phyloP scores from a whole-genome alignment of 2,797 vertebrate species.

The Siniperca obscura region DNA sequence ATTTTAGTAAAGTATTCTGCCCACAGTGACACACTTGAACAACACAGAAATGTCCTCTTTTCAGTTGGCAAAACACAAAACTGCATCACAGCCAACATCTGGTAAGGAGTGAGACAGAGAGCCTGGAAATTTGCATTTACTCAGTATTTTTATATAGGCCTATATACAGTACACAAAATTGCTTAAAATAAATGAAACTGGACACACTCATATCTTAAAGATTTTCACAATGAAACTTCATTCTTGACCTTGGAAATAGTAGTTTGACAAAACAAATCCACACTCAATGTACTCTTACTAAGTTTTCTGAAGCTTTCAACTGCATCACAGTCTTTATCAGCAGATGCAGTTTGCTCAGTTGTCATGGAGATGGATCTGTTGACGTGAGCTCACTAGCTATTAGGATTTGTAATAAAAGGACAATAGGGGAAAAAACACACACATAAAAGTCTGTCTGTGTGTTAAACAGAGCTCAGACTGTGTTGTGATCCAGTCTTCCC shows the following conservation, averaged over 20 bases:
- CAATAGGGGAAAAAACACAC: neutral
- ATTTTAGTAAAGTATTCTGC: no score
- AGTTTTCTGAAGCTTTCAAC: neutral
- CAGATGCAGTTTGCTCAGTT: neutral
- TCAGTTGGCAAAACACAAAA: neutral
- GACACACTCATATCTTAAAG: no score
- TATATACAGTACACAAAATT: no score
- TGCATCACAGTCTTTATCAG: neutral
- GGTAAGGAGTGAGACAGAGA: neutral
- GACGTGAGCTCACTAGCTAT: neutral
- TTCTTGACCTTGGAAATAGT: no score
- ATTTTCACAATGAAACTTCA: no score
- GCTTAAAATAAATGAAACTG: neutral
- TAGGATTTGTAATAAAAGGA: neutral
- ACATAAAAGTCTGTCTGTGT: neutral
- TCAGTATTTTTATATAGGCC: no score
- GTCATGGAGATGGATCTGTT: neutral
- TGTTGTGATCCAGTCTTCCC: neutral
- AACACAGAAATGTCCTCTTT: neutral
- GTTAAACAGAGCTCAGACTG: neutral
- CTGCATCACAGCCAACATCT: neutral
- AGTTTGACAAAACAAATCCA: no score
- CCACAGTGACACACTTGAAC: no score
- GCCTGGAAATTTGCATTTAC: no score
- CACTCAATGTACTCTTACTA: neutral